Percentiles rank a stretch among this genome's conserved stretches.
These are phyloP conservation scores for Archocentrus centrarchus DNA, from an alignment of 2,113 vertebrate genomes.

Conservation along the genomic window DNA sequence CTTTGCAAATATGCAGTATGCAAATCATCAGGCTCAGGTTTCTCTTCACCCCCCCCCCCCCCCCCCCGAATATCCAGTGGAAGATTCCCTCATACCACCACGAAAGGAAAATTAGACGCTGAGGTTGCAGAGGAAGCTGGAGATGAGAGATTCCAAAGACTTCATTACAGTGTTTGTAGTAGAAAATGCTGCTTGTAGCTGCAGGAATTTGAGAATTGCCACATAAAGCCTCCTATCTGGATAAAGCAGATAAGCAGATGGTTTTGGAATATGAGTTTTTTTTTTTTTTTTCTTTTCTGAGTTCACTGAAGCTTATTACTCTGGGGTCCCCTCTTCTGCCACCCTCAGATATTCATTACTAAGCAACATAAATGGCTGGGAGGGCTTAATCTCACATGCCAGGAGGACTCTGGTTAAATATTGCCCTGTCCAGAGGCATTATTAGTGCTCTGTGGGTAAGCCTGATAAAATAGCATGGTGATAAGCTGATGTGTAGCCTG, in stretches of 20 bases:
- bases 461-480: conserved; percentile 44
- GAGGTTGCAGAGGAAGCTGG: conserved; percentile 14
- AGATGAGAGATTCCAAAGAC: conserved; percentile 36
- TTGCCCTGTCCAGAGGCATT: conserved; percentile 31
- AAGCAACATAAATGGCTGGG: conserved; percentile 33
- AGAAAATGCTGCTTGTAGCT: conserved; percentile 21
- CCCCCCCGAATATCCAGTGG: conserved; percentile 16
- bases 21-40: conserved; percentile 36
- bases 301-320: conserved; percentile 21
- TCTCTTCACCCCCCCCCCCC: not conserved
- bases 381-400: conserved; percentile 55
- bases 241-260: conserved; percentile 23
- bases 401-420: conserved; percentile 51
- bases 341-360: conserved; percentile 46
- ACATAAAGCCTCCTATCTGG: conserved; percentile 1
- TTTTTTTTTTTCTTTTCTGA: conserved; percentile 19
- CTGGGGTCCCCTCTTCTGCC: conserved; percentile 14
- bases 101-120: conserved; percentile 35
- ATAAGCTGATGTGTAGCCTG: conserved; percentile 53
- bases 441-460: conserved; percentile 56
- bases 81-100: conserved; percentile 49
- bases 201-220: conserved; percentile 32
- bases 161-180: conserved; percentile 27
- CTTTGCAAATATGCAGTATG: conserved; percentile 35
- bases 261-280: not conserved